phyloP scores from a whole-genome alignment of 2,888 invertebrate genomes.

The Meiosimyza decipiens region DNA sequence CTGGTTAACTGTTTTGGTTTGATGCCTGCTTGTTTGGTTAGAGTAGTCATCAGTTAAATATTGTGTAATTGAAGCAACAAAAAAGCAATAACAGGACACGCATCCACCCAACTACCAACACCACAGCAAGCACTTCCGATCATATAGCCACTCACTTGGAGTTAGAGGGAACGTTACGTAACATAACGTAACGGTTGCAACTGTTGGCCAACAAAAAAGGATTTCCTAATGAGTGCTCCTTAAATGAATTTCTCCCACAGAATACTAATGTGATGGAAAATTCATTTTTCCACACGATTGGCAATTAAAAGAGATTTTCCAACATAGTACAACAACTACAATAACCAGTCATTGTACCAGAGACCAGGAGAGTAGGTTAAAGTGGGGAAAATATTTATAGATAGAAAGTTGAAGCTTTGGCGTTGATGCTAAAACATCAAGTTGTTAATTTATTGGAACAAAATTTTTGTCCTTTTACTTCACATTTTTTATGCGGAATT shows the following conservation, averaged over 20 bases:
- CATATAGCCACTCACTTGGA: background rate
- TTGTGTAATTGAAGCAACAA: constrained; percentile 41
- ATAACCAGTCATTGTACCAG: background rate
- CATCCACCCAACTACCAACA: background rate
- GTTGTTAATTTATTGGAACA: constrained; percentile 32
- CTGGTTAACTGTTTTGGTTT: constrained; percentile 35
- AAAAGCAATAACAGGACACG: background rate
- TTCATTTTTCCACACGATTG: constrained; percentile 66
- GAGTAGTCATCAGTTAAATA: constrained; percentile 36
- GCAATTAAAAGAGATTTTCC: constrained; percentile 63
- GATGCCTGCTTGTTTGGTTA: background rate
- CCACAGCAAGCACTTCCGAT: background rate
- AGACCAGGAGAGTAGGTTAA: constrained; percentile 38
- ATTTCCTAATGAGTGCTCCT: constrained; percentile 64
- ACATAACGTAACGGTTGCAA: constrained; percentile 10
- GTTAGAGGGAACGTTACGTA: background rate
- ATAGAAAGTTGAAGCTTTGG: constrained; percentile 46
- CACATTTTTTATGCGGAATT: background rate
- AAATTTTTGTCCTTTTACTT: constrained; percentile 11
- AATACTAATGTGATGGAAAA: constrained; percentile 66
- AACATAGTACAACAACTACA: constrained; percentile 35
- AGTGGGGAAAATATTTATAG: no score
- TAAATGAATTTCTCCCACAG: constrained; percentile 64
- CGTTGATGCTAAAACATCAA: constrained; percentile 50
- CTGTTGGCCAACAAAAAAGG: constrained; percentile 39